phyloP scores from a whole-genome alignment of 2,113 vertebrate species.

The Haemorhous mexicanus region DNA sequence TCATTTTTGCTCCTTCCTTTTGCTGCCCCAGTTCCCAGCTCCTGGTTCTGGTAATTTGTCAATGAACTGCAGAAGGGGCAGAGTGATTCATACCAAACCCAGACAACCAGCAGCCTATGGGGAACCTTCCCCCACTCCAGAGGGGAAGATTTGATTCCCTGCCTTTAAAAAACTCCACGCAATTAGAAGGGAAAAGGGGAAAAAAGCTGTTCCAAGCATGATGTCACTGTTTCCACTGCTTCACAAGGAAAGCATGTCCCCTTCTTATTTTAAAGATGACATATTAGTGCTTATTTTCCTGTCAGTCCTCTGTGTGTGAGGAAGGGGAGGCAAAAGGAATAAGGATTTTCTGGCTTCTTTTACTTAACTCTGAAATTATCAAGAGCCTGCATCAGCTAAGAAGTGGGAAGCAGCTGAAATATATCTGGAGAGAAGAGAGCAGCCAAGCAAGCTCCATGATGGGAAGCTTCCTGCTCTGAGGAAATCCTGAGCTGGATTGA shows the following conservation, averaged over 20 bases:
- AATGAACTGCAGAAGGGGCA: slow-evolving; percentile 22
- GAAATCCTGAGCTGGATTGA: neutral
- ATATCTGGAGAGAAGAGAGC: neutral
- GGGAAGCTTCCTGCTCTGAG: neutral
- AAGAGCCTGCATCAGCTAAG: neutral
- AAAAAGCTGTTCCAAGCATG: slow-evolving; percentile 59
- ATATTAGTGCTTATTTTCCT: slow-evolving; percentile 60
- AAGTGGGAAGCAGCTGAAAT: slow-evolving; percentile 8
- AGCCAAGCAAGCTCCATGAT: neutral
- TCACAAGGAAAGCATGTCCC: slow-evolving; percentile 63
- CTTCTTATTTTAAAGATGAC: slow-evolving; percentile 62
- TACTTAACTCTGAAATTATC: neutral
- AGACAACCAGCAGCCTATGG: slow-evolving; percentile 62
- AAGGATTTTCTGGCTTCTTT: slow-evolving; percentile 40
- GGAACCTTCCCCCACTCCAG: slow-evolving; percentile 17
- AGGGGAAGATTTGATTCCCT: slow-evolving; percentile 59
- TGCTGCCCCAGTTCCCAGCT: slow-evolving; percentile 3
- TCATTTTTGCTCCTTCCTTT: neutral
- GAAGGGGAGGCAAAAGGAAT: neutral
- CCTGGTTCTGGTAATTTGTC: slow-evolving; percentile 41
- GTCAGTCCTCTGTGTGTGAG: neutral
- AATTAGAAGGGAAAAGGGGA: slow-evolving; percentile 60
- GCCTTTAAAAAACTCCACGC: slow-evolving; percentile 56
- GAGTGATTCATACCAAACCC: slow-evolving; percentile 44
- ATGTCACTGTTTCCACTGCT: slow-evolving; percentile 77